These are phyloP conservation scores for Labeo rohita DNA, from an alignment of 2,113 vertebrate species.

Conservation along the genomic window DNA sequence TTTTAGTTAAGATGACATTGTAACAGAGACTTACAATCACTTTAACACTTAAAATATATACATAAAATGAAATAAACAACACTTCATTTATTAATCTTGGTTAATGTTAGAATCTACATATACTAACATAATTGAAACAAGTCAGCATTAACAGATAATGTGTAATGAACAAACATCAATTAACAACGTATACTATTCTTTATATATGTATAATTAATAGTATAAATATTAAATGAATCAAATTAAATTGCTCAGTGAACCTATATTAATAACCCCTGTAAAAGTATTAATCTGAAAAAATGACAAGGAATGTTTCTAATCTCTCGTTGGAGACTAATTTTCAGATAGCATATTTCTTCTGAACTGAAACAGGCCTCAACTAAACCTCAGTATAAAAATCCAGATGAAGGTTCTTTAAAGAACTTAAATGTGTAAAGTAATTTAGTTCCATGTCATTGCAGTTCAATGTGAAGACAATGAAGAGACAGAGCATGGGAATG, in stretches of 20 bases:
- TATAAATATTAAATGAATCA: too few relatives aligned
- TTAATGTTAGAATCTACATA: neutral
- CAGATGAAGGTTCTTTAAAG: neutral
- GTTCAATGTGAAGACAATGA: slow-evolving; percentile 3
- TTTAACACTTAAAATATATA: neutral
- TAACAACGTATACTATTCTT: neutral
- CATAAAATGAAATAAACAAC: neutral
- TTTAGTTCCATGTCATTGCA: neutral
- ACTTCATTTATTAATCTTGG: neutral
- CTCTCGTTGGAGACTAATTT: neutral
- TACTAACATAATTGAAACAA: neutral
- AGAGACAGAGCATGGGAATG: neutral
- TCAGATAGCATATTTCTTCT: slow-evolving; percentile 24
- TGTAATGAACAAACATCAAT: neutral
- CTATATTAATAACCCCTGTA: neutral
- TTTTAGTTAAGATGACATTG: neutral
- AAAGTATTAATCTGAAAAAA: neutral
- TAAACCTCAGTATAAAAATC: neutral
- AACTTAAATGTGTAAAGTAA: neutral
- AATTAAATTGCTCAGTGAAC: too few relatives aligned
- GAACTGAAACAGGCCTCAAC: neutral
- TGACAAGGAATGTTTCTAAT: neutral
- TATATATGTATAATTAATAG: too few relatives aligned
- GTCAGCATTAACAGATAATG: too few relatives aligned
- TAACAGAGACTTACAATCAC: neutral